Evolutionary conservation across 2,113 vertebrate species (phyloP).

Genomic region (Engraulis encrasicolus): DNA sequence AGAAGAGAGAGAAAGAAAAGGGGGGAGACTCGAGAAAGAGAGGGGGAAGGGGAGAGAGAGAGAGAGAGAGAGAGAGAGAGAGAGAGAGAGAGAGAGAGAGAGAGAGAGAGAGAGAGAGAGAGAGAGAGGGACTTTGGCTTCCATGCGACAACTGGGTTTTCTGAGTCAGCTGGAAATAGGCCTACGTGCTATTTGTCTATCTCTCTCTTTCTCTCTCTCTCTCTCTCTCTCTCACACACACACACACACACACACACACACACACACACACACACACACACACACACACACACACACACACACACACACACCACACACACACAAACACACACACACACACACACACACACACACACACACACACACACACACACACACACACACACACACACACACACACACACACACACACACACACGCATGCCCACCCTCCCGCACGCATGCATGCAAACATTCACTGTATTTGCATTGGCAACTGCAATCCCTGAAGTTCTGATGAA

Average conservation of each 20-base stretch:
- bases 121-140: neutral
- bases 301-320: neutral
- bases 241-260: no score
- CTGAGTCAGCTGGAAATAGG: slow-evolving; percentile 10
- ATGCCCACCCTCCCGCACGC: no score
- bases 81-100: neutral
- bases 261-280: no score
- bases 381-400: no score
- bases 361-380: neutral
- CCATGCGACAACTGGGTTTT: neutral
- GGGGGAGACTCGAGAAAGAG: no score
- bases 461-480: no score
- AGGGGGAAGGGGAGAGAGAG: neutral
- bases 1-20: neutral
- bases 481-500: no score
- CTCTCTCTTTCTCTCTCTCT: no score
- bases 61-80: neutral
- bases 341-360: neutral
- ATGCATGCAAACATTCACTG: no score
- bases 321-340: neutral
- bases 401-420: no score
- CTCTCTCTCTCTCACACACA: no score
- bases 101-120: neutral
- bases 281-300: neutral
- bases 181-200: no score